Evolutionary conservation across 2,113 vertebrate genomes (phyloP), one percentile per base, ranked within the genome.

Genomic region (Actenoides hombroni): DNA sequence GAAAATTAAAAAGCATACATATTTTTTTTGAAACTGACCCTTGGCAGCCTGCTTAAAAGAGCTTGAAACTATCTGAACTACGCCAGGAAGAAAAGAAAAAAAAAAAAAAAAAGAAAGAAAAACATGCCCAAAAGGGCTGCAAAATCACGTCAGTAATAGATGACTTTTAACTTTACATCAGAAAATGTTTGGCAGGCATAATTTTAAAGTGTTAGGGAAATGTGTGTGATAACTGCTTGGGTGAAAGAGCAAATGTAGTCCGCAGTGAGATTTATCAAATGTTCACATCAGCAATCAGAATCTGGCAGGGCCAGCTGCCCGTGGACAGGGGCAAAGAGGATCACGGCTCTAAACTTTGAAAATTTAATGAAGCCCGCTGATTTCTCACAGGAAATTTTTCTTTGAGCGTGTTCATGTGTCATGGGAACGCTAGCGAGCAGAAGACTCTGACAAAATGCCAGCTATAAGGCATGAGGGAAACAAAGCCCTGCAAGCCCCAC

Each of bases 181-280:
- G 83, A 95, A 97, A 96, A 95, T 88, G 94, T 94, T 96, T 94
- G 95, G 95, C 95, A 97, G 96, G 95, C 96, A 89, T 94, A 87
- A 93, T 94, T 95, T 97, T 91, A 54, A 96, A 97, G 94, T 91
- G 94, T 96, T 95, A 97, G 82, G 89, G 69, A 96, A 95, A 96
- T 92, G 73, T 83, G 67, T 94, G 82, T 90, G 96, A 91, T 92
- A 95, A 95, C 87, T 93, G 80, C 74, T 91, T 88, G 87, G 90
- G 94, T 96, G 92, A 96, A 96, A 96, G 86, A 95, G 87, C 92
- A 96, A 95, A 94, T 80, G 71, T 54, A 95, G 96, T 95, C 96
- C 91, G 67, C 68, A 75, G 74, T 59, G 71, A 94, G 91, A 95
- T 85, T 94, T 94, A 88, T 94, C 93, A 93, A 95, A 92, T 94